phyloP scores from a whole-genome alignment of 2,797 vertebrate genomes.

The Borostomias antarcticus region DNA sequence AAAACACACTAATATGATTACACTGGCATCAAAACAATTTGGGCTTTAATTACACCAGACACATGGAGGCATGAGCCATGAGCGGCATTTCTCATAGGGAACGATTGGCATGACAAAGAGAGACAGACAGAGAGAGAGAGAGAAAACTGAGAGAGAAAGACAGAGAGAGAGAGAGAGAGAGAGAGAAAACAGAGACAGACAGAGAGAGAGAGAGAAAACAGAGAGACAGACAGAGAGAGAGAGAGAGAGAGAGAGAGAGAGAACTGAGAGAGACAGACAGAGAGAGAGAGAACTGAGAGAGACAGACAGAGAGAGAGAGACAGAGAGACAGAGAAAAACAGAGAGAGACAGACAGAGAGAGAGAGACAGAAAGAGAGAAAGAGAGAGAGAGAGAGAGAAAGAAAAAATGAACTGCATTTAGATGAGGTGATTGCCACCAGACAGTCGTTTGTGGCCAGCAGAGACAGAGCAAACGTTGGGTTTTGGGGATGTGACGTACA shows the following conservation, averaged over 20 bases:
- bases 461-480: conserved; percentile 32
- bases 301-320: too few species aligned
- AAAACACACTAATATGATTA: conserved; percentile 71
- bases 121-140: conserved; percentile 18
- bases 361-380: too few species aligned
- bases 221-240: too few species aligned
- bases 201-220: conserved; percentile 23
- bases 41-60: conserved; percentile 70
- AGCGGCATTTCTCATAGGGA: conserved; percentile 66
- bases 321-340: too few species aligned
- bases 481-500: too few species aligned
- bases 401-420: too few species aligned
- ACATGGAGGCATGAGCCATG: conserved; percentile 63
- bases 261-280: too few species aligned
- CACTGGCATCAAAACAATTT: conserved; percentile 73
- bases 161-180: background rate
- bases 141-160: background rate
- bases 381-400: too few species aligned
- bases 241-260: conserved; percentile 17
- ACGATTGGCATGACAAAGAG: conserved; percentile 59
- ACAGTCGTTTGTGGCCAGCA: conserved; percentile 4
- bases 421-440: conserved; percentile 32
- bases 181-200: conserved; percentile 14
- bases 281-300: too few species aligned
- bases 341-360: too few species aligned